Conservation (phyloP, 2,888 invertebrate species). For the Strigamia maritima region DNA sequence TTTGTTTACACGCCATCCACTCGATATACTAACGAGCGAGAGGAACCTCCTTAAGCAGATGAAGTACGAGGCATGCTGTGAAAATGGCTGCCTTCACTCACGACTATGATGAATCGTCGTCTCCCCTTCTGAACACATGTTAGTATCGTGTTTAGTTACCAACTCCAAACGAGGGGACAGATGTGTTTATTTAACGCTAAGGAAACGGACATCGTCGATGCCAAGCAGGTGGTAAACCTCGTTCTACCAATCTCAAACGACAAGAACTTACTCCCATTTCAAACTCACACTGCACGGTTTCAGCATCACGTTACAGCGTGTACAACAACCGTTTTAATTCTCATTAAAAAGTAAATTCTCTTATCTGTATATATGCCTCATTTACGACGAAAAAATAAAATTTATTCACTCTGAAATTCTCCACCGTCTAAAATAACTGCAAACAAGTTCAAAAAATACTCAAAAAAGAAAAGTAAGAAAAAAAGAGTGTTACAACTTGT, state of each 20-base stretch:
- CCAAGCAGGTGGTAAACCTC: conserved; percentile 26
- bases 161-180: conserved; percentile 22
- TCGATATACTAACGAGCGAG: not conserved
- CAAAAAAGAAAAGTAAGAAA: not conserved
- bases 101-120: conserved; percentile 5
- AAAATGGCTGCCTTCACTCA: conserved; percentile 6
- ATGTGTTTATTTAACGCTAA: conserved; percentile 12
- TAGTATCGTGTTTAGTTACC: conserved; percentile 21
- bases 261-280: not conserved
- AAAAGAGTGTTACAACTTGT: not conserved
- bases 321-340: not conserved
- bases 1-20: not conserved
- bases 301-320: not conserved
- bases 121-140: conserved; percentile 22
- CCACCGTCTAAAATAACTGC: not conserved
- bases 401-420: no score
- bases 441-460: not conserved
- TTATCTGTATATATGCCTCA: not conserved
- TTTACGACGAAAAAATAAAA: not conserved
- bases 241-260: not conserved
- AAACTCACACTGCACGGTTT: not conserved
- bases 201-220: conserved; percentile 20
- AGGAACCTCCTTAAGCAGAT: conserved; percentile 7
- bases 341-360: not conserved
- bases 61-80: conserved; percentile 20